Evolutionary conservation across 2,797 vertebrate species (phyloP), one percentile per base, ranked within the genome.

Genomic region (Microctenopoma steveboyesi): DNA sequence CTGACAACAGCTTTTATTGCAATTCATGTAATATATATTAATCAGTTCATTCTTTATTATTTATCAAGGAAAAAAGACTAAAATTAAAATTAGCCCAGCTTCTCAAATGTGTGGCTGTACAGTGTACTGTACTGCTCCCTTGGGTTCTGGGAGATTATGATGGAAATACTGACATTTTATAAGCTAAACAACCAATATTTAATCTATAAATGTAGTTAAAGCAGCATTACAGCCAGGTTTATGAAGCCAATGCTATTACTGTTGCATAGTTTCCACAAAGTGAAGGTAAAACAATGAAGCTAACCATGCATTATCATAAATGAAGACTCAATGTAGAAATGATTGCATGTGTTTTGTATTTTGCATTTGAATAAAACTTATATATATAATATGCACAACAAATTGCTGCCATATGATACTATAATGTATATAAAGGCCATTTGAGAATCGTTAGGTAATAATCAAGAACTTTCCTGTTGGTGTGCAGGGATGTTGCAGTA

Each of bases 401-500:
- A 39, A 40, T 39, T 25, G 22, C 39, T 42, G 54, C 14, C 2
- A 27, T 4, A 15, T 46, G 16, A 35, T 25, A 48, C 3, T 12
- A 5, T 6, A 42, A 22, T 43, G 8, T 2, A 28, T 12, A 51
- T 11, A 11, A 8, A 16, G 7, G 11, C 15, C 27, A 25, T 2
- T 6, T 28, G 58, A 14, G 48, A 35, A 47, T 42, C 9, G 5
- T 16, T 1, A 10, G 37, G 11, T 11, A 14, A 13, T 28, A 1
- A 43, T 64, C 25, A 67, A 39, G 4, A n/a, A 30, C 43, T 39
- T 59, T 12, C 35, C 22, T 9, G 40, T 14, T 40, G 45, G 3
- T 57, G 11, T 40, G 25, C 35, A 13, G 1, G 30, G 54, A 61
- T 57, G 37, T 58, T 49, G 22, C 65, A 43, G 33, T 46, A 59